Base-by-base conservation (phyloP, 2,797 vertebrate genomes). In the Sarcophilus harrisii region DNA sequence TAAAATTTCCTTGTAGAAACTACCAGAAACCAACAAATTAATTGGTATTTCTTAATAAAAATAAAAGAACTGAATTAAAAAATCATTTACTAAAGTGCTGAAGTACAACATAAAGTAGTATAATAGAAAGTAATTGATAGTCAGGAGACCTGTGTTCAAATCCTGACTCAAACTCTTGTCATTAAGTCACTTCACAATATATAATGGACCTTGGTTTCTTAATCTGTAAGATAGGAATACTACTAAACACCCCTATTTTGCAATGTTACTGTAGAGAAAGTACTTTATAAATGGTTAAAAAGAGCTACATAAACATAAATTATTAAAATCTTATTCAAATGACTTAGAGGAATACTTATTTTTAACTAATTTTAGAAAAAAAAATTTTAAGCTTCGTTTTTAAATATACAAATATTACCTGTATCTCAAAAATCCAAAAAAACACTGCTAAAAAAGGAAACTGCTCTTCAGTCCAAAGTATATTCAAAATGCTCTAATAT, bases 321-420 rank as follows among this genome's bases (percentile, higher is more conserved):
- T 45, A 87, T 87, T 11, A 55, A 55, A 55, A 55, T 55, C 54
- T 55, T 55, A 55, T 54, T 55, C 54, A 55, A 55, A 55, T 94
- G 58, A 28, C 57, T 94, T 38, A 95, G 55, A 0, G 11, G 5
- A 90, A 30, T 94, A 96, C 10, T 91, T 2, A 93, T 90, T 94
- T 96, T 81, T 91, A 93, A 21, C 29, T 73, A 92, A 49, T 93
- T 30, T 59, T 29, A 93, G 96, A 92, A 6, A 92, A 94, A 93
- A 92, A 59, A 91, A 55, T 92, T 87, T 87, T 89, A 91, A 87
- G 30, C 58, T 93, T 90, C 38, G 59, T 95, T 21, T 45, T 32
- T 38, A 92, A 92, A 90, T 96, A 57, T 54, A 29, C 27, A 93
- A 91, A 81, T 73, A 94, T 13, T 87, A 91, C n/a, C 55, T 91